phyloP scores from a whole-genome alignment of 2,113 vertebrate genomes.

The Pteronura brasiliensis region DNA sequence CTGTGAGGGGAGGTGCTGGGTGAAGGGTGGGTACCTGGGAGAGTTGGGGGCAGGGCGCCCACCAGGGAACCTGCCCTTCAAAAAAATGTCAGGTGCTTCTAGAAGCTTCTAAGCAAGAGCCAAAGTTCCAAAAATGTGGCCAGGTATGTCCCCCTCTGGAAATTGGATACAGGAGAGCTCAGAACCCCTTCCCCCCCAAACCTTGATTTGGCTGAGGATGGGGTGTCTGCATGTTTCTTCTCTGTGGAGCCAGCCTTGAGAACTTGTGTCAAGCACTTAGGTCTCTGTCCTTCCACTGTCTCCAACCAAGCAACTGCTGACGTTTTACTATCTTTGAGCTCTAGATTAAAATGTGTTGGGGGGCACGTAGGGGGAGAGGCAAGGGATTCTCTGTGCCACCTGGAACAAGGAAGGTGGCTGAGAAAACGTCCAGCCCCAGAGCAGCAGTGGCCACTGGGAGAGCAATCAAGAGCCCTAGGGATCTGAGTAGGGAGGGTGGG shows the following conservation, averaged over 20 bases:
- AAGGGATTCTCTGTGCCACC: background rate
- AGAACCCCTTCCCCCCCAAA: background rate
- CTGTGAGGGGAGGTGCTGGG: background rate
- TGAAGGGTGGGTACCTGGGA: background rate
- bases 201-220: background rate
- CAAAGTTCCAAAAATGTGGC: constrained; percentile 48
- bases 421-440: background rate
- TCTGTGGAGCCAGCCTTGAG: background rate
- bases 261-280: no score
- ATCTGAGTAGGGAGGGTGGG: no score
- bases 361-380: background rate
- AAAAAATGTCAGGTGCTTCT: background rate
- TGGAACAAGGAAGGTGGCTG: background rate
- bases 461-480: background rate
- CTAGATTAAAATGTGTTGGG: constrained; percentile 17
- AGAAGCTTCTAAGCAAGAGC: constrained; percentile 16
- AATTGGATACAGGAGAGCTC: background rate
- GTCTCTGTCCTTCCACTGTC: no score
- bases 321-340: background rate
- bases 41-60: background rate
- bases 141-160: background rate
- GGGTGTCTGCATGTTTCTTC: background rate
- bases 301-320: background rate
- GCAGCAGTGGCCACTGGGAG: background rate
- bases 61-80: background rate